These are phyloP conservation scores for Odontomachus brunneus DNA, from an alignment of 1,140 invertebrate genomes.

Conservation along the genomic window DNA sequence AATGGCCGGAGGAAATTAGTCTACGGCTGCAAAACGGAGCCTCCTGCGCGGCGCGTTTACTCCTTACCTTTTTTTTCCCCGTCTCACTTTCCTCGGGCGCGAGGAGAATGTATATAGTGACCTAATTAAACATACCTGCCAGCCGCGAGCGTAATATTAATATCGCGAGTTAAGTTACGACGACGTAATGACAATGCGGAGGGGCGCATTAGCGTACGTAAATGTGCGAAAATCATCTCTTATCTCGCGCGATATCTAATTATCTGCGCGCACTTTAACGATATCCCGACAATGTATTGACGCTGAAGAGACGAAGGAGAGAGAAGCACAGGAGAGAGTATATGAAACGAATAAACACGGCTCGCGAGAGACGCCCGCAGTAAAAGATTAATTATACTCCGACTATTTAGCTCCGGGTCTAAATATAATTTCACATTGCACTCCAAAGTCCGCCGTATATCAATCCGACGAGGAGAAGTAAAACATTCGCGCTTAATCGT, in stretches of 20 bases:
- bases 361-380: neutral
- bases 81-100: conserved; percentile 21
- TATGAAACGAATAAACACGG: neutral
- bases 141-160: neutral
- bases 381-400: neutral
- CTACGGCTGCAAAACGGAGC: conserved; percentile 76
- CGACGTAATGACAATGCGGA: neutral
- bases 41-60: conserved; percentile 51
- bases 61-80: conserved; percentile 21
- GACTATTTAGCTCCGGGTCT: neutral
- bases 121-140: conserved; percentile 15
- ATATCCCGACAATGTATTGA: neutral
- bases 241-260: neutral
- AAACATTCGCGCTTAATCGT: neutral
- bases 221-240: conserved; percentile 1
- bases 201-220: neutral
- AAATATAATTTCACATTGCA: neutral
- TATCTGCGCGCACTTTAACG: neutral
- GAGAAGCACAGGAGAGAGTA: neutral
- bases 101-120: neutral
- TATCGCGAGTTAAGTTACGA: neutral
- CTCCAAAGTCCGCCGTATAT: neutral
- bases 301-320: neutral
- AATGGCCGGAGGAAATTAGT: conserved; percentile 77
- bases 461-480: neutral